Percentiles rank a stretch among this genome's conserved stretches.
These are phyloP conservation scores for Drosophila borborema DNA, from an alignment of 2,888 invertebrate genomes.

Conservation along the genomic window DNA sequence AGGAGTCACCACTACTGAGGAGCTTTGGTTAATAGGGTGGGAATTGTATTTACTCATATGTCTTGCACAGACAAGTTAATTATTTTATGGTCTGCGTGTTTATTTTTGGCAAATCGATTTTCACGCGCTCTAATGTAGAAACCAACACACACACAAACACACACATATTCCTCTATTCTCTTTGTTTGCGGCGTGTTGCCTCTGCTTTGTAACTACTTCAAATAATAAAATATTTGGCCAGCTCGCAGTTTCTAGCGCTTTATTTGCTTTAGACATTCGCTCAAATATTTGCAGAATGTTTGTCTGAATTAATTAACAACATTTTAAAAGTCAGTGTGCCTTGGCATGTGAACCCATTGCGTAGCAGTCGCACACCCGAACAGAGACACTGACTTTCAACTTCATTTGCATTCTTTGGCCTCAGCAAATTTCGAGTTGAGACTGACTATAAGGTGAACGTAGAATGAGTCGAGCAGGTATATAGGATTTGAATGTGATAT, in stretches of 20 bases:
- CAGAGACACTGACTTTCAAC: constrained; percentile 14
- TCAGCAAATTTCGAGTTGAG: constrained; percentile 63
- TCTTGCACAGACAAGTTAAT: constrained; percentile 80
- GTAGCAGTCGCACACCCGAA: not conserved
- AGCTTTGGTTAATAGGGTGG: constrained; percentile 20
- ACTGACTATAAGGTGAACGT: not conserved
- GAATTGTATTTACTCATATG: constrained; percentile 74
- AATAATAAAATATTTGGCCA: constrained; percentile 39
- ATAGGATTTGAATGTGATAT: not conserved
- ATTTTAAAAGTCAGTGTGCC: constrained; percentile 41
- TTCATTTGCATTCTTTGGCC: constrained; percentile 58
- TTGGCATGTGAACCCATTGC: not conserved
- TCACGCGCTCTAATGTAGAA: constrained; percentile 51
- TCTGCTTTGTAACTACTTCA: constrained; percentile 33
- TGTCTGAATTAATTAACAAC: constrained; percentile 80
- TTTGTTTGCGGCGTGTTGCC: constrained; percentile 28
- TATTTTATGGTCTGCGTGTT: constrained; percentile 69
- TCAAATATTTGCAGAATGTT: constrained; percentile 76
- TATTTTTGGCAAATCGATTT: constrained; percentile 78
- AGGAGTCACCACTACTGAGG: not conserved
- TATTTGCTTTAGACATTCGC: constrained; percentile 47
- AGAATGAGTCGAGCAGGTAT: not conserved
- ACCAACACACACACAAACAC: constrained; percentile 14
- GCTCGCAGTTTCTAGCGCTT: not conserved
- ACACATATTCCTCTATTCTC: constrained; percentile 8